These are phyloP conservation scores for Patella depressa DNA, from an alignment of 2,888 invertebrate genomes.

Conservation along the genomic window DNA sequence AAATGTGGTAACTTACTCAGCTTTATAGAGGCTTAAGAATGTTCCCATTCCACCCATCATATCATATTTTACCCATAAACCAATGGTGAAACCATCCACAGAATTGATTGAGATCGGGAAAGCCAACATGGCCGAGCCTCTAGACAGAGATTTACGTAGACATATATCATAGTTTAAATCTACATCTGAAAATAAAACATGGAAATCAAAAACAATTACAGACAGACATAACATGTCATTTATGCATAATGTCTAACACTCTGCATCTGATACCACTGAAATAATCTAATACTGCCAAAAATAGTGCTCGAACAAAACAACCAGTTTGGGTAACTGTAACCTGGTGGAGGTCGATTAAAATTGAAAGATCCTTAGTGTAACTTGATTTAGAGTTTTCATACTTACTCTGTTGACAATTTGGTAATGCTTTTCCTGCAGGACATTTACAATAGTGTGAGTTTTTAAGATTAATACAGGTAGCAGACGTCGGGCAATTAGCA, in stretches of 20 bases:
- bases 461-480: slow-evolving; percentile 3
- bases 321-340: too few relatives aligned
- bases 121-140: slow-evolving; percentile 15
- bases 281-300: too few relatives aligned
- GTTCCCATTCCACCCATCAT: not conserved
- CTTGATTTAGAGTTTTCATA: too few relatives aligned
- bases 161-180: slow-evolving; percentile 22
- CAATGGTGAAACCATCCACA: slow-evolving; percentile 12
- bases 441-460: slow-evolving; percentile 11
- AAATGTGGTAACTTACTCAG: slow-evolving; percentile 12
- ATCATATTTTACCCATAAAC: slow-evolving; percentile 23
- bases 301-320: too few relatives aligned
- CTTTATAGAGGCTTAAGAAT: slow-evolving; percentile 20
- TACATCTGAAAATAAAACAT: slow-evolving; percentile 14
- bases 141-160: not conserved
- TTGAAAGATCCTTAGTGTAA: too few relatives aligned
- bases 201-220: too few relatives aligned
- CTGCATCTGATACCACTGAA: too few relatives aligned
- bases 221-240: too few relatives aligned
- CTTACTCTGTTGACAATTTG: slow-evolving; percentile 13
- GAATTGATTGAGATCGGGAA: slow-evolving; percentile 13
- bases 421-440: slow-evolving; percentile 7
- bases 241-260: too few relatives aligned
- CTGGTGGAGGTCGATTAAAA: too few relatives aligned
- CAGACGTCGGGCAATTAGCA: not conserved